A percentile compares a stretch with the other conserved stretches of the same genome.
These are phyloP conservation scores for Chionis minor DNA, from an alignment of 2,113 vertebrate genomes.

Conservation along the genomic window DNA sequence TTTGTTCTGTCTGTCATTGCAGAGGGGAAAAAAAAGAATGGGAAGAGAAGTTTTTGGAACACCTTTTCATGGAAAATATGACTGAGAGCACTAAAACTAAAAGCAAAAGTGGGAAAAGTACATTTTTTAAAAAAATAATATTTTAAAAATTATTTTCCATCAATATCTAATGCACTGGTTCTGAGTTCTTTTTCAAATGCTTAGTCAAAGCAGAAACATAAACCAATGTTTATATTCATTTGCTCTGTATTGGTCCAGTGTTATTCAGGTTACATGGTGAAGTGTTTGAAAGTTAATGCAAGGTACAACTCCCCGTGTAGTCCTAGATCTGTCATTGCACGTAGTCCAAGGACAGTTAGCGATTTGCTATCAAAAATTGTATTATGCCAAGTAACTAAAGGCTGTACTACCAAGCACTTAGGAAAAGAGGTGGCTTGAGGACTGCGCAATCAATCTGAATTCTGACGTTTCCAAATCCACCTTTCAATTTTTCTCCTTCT, in stretches of 20 bases:
- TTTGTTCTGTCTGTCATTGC: neutral
- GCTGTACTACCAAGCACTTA: neutral
- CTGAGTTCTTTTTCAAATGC: neutral
- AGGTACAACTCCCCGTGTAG: neutral
- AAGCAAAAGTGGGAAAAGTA: neutral
- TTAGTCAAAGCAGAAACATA: neutral
- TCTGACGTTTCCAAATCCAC: neutral
- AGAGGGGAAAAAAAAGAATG: neutral
- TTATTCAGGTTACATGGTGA: neutral
- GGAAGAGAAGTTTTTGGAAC: neutral
- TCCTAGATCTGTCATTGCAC: neutral
- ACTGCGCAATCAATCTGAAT: neutral
- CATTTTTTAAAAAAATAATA: neutral
- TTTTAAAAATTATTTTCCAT: neutral
- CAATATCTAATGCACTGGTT: neutral
- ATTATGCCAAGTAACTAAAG: neutral
- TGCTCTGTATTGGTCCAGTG: rapidly evolving
- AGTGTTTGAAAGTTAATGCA: neutral
- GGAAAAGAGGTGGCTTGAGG: neutral
- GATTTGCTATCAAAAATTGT: neutral
- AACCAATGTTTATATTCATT: neutral
- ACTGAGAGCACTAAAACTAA: neutral
- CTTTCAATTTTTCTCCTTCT: neutral
- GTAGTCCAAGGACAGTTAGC: neutral
- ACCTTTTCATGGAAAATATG: neutral